A percentile compares a stretch with the other conserved stretches of the same genome.
Conservation (phyloP, 2,797 vertebrate species). For the Fringilla coelebs region DNA sequence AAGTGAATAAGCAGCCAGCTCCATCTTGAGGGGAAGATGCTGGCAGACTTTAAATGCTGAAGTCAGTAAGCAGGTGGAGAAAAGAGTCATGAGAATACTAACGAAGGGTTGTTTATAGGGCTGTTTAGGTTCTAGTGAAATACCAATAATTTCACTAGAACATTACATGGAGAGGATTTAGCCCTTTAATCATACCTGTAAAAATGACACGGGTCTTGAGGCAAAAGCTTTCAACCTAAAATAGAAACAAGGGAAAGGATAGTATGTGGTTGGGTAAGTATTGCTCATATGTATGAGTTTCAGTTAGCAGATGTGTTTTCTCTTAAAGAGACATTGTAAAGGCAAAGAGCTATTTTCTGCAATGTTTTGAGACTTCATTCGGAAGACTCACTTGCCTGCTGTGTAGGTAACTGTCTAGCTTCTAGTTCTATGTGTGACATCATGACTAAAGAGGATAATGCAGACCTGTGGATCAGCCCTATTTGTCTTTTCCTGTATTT, state of each 20-base stretch:
- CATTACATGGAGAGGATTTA: background rate
- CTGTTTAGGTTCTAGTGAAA: background rate
- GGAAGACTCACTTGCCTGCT: fast-evolving
- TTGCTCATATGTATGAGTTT: background rate
- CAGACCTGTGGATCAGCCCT: background rate
- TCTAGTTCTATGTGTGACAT: background rate
- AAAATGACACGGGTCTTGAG: background rate
- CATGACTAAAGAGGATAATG: background rate
- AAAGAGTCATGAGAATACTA: background rate
- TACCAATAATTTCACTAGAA: background rate
- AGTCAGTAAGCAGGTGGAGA: background rate
- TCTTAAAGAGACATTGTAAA: background rate
- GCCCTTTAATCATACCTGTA: background rate
- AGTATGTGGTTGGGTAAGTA: background rate
- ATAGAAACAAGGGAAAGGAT: background rate
- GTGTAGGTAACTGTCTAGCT: background rate
- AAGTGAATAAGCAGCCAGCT: background rate
- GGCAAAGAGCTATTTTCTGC: background rate
- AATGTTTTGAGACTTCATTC: background rate
- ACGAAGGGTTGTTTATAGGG: background rate
- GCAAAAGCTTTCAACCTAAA: background rate
- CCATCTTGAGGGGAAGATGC: background rate
- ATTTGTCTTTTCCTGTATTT: conserved; percentile 6
- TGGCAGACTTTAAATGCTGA: background rate
- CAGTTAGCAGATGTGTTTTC: background rate